Evolutionary conservation across 2,888 invertebrate genomes (phyloP).

Genomic region (Rhodophaea formosa): DNA sequence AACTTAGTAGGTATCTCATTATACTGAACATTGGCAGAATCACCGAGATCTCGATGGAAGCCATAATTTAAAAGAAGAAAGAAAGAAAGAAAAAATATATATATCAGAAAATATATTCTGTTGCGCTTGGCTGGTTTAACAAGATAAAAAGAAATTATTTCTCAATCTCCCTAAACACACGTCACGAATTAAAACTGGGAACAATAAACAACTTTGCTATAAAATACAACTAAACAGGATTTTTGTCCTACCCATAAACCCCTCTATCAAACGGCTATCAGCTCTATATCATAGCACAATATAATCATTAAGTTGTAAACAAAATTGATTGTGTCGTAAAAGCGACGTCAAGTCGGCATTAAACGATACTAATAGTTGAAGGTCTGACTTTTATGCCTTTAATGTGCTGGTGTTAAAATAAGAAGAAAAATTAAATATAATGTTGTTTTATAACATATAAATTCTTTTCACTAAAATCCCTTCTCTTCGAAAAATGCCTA

Average conservation of each 20-base stretch:
- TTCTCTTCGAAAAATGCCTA: too few species aligned
- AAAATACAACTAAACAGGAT: conserved; percentile 1
- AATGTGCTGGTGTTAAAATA: background rate
- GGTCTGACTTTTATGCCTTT: background rate
- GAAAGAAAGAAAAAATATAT: too few species aligned
- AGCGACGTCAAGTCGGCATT: conserved; percentile 24
- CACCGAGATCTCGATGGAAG: too few species aligned
- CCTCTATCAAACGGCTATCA: conserved; percentile 7
- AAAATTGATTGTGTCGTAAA: conserved; percentile 42
- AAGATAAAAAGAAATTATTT: too few species aligned
- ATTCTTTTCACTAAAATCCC: too few species aligned
- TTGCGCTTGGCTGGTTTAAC: too few species aligned
- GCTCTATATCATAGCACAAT: conserved; percentile 16
- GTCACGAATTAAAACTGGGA: background rate
- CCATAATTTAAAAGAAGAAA: too few species aligned
- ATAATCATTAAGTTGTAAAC: conserved; percentile 49
- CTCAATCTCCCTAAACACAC: background rate
- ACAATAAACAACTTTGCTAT: background rate
- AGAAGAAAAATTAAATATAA: background rate
- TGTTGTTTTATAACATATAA: too few species aligned
- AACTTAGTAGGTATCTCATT: too few species aligned
- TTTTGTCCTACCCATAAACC: background rate
- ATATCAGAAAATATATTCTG: too few species aligned
- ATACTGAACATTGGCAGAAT: too few species aligned
- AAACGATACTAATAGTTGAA: background rate